Evolutionary conservation across 2,797 vertebrate species (phyloP), one percentile per base, ranked within the genome.

Genomic region (Vespertilio murinus): DNA sequence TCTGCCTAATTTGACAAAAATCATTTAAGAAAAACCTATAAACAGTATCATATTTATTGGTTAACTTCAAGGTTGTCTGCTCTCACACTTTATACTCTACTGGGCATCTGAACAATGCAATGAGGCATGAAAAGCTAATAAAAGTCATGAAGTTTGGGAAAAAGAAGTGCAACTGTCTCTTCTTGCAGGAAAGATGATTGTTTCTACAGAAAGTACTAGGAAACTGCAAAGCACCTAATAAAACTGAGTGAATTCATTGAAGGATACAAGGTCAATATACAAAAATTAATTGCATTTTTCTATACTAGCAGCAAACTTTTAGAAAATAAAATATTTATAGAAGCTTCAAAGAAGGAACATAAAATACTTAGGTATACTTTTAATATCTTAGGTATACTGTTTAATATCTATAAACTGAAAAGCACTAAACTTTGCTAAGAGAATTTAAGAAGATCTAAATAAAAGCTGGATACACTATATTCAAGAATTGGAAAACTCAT

Each of bases 41-140:
- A 8, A 10, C 54, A 71, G 45, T 82, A 80, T 71, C 6, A 35
- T 73, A 91, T 69, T 71, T 80, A 54, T 22, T 93, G 38, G 10
- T 93, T 95, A 77, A 81, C 83, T 93, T 90, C 30, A 84, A 83
- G 30, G 20, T 77, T 77, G 2, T 61, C 54, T 93, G 11, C 8
- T 80, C 20, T 81, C 35, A 78, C n/a, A 70, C 17, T 69, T 85
- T 78, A 90, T 16, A 42, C 17, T 78, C 5, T 25, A 6, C 14
- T 81, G 35, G 42, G 80, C 2, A 17, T 49, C 90, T 17, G 88
- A 38, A 78, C 67, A 85, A 82, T 42, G n/a, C 12, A 90, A 47
- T 14, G n/a, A n/a, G 10, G 17, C 61, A 74, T 74, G 23, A 61
- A 90, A 82, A 77, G 18, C 85, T 81, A 92, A 80, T 67, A 61